Evolutionary conservation across 2,888 invertebrate species (phyloP), one percentile per base, ranked within the genome.

Genomic region (Ectemnius cavifrons): DNA sequence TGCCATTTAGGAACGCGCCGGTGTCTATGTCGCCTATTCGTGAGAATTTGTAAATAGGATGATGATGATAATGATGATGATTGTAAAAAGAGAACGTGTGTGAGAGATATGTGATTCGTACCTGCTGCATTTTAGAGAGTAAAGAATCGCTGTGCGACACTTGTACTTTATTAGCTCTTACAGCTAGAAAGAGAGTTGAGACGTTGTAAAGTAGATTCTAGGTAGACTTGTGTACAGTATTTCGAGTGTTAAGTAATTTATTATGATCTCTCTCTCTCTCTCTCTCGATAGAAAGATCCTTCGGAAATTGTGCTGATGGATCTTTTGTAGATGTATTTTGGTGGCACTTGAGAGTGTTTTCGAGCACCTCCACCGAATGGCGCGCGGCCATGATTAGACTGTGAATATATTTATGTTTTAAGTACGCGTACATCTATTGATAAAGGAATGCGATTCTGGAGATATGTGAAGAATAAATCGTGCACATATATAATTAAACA

Each of bases 111-210:
- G 37, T 37, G 37, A 66, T 18, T 63, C 63, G 78, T 78, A 78
- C 70, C 76, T 73, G 74, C 69, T 62, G 37, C 37, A 37, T 37
- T 23, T 37, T 37, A 37, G 37, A 46, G 58, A 6, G 8, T 56
- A 71, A 69, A 23, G 56, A 66, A 78, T 77, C 80, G 76, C 79
- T 79, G 78, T 71, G 77, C 81, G 79, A 80, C 58, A 23, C 23
- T 69, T 71, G 69, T 65, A 63, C 63, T 14, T 49, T 11, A 37
- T 23, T 23, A 8, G 37, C 37, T 37, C 37, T 37, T 37, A 37
- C 0, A 37, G 37, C 8, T 52, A 52, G 57, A 20, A n/a, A 37
- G 49, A 37, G 49, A 61, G 49, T 11, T 49, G 5, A 16, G 46
- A 20, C 23, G 23, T 49, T 47, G 16, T 23, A 62, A 20, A 63